Evolutionary conservation across 2,113 vertebrate species (phyloP), one percentile per base, ranked within the genome.

Genomic region (Hemicordylus capensis): DNA sequence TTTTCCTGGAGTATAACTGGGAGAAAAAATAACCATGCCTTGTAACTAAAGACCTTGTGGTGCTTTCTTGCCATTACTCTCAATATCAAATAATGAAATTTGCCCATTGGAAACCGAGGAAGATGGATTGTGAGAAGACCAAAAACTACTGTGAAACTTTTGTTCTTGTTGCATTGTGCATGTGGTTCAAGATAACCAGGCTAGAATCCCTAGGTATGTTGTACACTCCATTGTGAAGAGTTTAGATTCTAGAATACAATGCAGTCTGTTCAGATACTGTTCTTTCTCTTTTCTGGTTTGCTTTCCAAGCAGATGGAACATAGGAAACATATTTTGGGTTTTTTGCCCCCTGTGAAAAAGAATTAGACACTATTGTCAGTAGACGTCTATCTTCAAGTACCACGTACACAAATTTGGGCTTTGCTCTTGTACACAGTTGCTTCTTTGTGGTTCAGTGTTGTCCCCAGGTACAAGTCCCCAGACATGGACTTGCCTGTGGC

Each of bases 401-500:
- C 87, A 87, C 89, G 54, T 86, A 84, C 46, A 84, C 51, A 83
- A 61, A 90, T 69, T 86, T n/a, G n/a, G 75, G 28, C 69, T 75
- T 76, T 85, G 31, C 26, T 83, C 72, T 76, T 73, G 77, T 85
- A 85, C 70, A 88, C 80, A 72, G 89, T 78, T 63, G 19, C 73
- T 89, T 34, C 74, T 90, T 61, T 77, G 82, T 87, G 84, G 85
- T 81, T 80, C 88, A 87, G 1, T 87, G 80, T 39, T 85, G 61
- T 91, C 89, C 89, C 89, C 83, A 84, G 90, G 85, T 91, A 69
- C 79, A 61, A 75, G 20, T 80, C 70, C 70, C 92, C n/a, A n/a
- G 89, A 88, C 85, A 87, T 17, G 80, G 87, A 7, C 81, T 92
- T 89, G 90, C 93, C 93, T 84, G 84, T 90, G 85, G 92, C 90